Percentiles rank a stretch among this genome's conserved stretches.
Evolutionary conservation across 2,113 vertebrate genomes (phyloP).

Genomic region (Willisornis vidua): DNA sequence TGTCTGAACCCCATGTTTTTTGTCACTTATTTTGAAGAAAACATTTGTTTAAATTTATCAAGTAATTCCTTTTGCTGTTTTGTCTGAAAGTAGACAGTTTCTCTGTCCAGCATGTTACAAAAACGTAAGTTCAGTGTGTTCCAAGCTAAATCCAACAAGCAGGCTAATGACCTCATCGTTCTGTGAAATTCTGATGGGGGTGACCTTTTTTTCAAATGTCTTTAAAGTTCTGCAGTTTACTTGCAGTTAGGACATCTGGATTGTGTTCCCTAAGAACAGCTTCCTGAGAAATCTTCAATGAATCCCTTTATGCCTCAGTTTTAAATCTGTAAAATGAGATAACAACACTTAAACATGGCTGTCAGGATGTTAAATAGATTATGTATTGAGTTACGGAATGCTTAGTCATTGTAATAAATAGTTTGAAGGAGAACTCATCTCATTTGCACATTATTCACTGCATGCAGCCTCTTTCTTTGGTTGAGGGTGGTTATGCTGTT

Average conservation of each 20-base stretch:
- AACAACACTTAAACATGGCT: not conserved
- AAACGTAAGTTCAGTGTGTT: not conserved
- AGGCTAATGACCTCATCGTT: not conserved
- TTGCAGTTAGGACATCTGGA: not conserved
- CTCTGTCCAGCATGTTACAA: conserved; percentile 9
- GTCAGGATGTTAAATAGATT: not conserved
- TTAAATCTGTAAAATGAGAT: not conserved
- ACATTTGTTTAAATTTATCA: not conserved
- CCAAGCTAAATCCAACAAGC: not conserved
- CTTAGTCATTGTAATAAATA: not conserved
- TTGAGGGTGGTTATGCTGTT: not conserved
- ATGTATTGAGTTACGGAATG: not conserved
- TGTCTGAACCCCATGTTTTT: not conserved
- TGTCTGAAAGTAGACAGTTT: conserved; percentile 12
- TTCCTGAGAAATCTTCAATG: not conserved
- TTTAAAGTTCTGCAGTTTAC: not conserved
- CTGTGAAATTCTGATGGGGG: not conserved
- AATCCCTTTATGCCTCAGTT: not conserved
- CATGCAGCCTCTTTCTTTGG: not conserved
- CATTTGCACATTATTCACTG: not conserved
- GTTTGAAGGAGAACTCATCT: not conserved
- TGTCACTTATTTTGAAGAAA: not conserved
- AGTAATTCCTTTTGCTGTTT: not conserved
- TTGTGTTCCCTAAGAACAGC: not conserved
- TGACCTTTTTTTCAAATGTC: not conserved